phyloP scores from a whole-genome alignment of 2,888 invertebrate species.

The Brachylomia viminalis region DNA sequence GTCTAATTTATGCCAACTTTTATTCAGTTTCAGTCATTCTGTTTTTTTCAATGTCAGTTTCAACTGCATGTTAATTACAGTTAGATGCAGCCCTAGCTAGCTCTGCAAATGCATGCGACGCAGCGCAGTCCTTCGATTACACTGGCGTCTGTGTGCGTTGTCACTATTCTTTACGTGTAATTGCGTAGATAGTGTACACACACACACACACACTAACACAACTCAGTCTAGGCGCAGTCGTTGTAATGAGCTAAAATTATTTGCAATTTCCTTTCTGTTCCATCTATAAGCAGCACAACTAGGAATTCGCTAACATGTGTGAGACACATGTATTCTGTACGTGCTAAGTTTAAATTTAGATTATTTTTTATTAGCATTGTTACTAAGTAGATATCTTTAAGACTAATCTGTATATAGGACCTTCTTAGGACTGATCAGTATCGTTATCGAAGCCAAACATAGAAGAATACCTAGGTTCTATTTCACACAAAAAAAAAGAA shows the following conservation, averaged over 20 bases:
- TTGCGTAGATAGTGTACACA: constrained; percentile 71
- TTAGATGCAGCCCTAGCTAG: constrained; percentile 58
- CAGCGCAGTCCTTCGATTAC: constrained; percentile 77
- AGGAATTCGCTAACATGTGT: constrained; percentile 63
- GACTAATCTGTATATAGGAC: neutral
- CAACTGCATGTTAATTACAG: neutral
- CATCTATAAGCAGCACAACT: constrained; percentile 56
- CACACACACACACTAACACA: constrained; percentile 65
- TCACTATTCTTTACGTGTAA: constrained; percentile 73
- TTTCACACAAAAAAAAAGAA: neutral
- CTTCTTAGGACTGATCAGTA: no score
- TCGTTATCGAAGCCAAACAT: neutral
- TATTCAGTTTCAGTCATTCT: neutral
- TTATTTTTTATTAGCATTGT: constrained; percentile 21
- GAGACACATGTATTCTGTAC: constrained; percentile 49
- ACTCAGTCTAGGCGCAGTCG: constrained; percentile 71
- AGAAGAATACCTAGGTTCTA: no score
- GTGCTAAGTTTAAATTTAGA: constrained; percentile 59
- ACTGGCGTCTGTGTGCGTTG: constrained; percentile 73
- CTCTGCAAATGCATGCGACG: constrained; percentile 71
- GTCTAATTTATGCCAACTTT: neutral
- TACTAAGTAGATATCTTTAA: neutral
- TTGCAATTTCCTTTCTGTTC: constrained; percentile 79
- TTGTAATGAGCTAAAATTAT: constrained; percentile 79
- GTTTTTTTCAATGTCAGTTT: neutral